A percentile compares a stretch with the other conserved stretches of the same genome.
Evolutionary conservation across 1,140 invertebrate species (phyloP).

Genomic region (Agrypnia vestita): DNA sequence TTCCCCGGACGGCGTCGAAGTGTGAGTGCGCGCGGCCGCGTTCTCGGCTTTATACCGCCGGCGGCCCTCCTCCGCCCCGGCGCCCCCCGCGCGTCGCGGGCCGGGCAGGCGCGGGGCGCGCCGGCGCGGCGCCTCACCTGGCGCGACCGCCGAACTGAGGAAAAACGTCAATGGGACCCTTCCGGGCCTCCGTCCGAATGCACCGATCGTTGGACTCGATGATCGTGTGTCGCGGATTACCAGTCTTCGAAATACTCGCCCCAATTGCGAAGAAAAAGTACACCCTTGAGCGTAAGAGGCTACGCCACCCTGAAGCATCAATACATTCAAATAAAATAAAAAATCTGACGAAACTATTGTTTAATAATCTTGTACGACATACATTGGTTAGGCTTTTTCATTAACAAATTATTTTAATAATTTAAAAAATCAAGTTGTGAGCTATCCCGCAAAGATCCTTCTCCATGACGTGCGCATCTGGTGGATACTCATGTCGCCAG

Average conservation of each 20-base stretch:
- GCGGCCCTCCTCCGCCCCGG: not conserved
- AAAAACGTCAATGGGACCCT: conserved; percentile 22
- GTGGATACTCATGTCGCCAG: too few species aligned
- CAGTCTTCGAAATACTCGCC: not conserved
- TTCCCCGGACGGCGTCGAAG: conserved; percentile 19
- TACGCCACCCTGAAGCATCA: too few species aligned
- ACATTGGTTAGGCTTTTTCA: too few species aligned
- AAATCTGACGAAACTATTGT: not conserved
- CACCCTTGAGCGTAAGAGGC: too few species aligned
- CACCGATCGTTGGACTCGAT: not conserved
- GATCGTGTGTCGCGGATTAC: not conserved
- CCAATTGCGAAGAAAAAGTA: too few species aligned
- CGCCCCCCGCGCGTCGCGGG: not conserved
- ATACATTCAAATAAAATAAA: not conserved
- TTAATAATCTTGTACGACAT: too few species aligned
- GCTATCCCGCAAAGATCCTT: too few species aligned
- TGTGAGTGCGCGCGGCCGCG: conserved; percentile 10
- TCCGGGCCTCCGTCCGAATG: not conserved
- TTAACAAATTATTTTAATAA: not conserved
- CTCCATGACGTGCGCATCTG: too few species aligned
- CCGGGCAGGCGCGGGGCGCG: not conserved
- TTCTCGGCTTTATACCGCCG: not conserved
- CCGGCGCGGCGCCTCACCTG: not conserved
- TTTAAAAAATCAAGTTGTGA: too few species aligned
- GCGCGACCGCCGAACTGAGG: not conserved